Percentiles rank a stretch among this genome's conserved stretches.
Conservation (phyloP, 2,797 vertebrate genomes). For the Geotrypetes seraphini region DNA sequence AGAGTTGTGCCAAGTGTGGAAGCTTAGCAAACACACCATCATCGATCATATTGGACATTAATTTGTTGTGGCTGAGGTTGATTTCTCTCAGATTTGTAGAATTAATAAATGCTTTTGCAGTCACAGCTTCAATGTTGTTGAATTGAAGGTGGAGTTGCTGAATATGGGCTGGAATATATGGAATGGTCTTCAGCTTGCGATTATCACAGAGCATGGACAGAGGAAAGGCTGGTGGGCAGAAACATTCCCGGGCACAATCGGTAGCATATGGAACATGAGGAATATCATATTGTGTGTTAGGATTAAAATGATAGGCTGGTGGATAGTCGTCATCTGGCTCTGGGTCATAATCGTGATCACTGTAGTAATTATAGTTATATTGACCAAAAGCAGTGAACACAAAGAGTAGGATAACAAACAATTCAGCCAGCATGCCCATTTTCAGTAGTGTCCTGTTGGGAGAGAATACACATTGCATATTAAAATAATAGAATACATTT, state of each 20-base stretch:
- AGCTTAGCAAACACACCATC: conserved; percentile 49
- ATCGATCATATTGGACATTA: conserved; percentile 54
- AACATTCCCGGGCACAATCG: conserved; percentile 58
- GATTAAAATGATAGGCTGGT: conserved; percentile 35
- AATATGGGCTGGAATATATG: conserved; percentile 49
- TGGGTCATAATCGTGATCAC: conserved; percentile 51
- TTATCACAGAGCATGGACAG: conserved; percentile 67
- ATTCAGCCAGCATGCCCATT: conserved; percentile 36
- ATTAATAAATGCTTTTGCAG: conserved; percentile 47
- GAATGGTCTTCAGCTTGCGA: conserved; percentile 54
- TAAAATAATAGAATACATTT: conserved; percentile 9
- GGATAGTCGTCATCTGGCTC: conserved; percentile 29
- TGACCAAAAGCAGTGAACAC: conserved; percentile 42
- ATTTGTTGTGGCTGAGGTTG: conserved; percentile 63
- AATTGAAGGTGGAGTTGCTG: conserved; percentile 62
- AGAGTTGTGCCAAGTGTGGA: conserved; percentile 51
- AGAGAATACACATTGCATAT: conserved; percentile 14
- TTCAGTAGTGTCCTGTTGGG: conserved; percentile 25
- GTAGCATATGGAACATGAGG: conserved; percentile 17
- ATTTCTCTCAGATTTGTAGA: conserved; percentile 59
- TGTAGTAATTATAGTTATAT: conserved; percentile 51
- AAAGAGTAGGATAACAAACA: conserved; percentile 34
- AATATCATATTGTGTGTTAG: conserved; percentile 21
- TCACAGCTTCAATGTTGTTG: conserved; percentile 59
- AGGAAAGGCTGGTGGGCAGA: conserved; percentile 52